Percentiles rank a stretch among this genome's conserved stretches.
These are phyloP conservation scores for Holacanthella duospinosa DNA, from an alignment of 2,888 invertebrate genomes.

Conservation along the genomic window DNA sequence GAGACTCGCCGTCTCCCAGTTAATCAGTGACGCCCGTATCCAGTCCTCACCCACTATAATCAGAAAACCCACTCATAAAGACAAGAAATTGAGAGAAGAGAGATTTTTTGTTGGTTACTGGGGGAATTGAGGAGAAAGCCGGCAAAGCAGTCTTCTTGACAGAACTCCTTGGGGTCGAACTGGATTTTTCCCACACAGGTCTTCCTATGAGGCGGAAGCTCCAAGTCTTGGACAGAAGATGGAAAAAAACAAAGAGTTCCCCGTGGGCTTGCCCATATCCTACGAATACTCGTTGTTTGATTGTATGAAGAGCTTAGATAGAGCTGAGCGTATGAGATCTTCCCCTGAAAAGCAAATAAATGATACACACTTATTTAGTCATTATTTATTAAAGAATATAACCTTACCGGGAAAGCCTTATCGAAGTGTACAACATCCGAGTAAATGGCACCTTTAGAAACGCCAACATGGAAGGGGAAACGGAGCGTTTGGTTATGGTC, in stretches of 20 bases:
- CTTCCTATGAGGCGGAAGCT: slow-evolving; percentile 39
- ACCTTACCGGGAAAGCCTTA: slow-evolving; percentile 68
- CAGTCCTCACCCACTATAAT: slow-evolving; percentile 32
- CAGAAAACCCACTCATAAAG: neutral
- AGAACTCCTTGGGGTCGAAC: slow-evolving; percentile 62
- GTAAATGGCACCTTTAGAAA: slow-evolving; percentile 62
- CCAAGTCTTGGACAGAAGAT: slow-evolving; percentile 27
- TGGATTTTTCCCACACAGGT: slow-evolving; percentile 48
- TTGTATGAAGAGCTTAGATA: slow-evolving; percentile 70
- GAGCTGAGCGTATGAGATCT: slow-evolving; percentile 63
- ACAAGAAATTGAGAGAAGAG: neutral
- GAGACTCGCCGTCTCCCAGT: slow-evolving; percentile 32
- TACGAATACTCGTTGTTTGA: slow-evolving; percentile 57
- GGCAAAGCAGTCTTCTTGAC: slow-evolving; percentile 63
- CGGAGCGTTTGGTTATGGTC: slow-evolving; percentile 54
- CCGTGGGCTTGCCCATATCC: slow-evolving; percentile 45
- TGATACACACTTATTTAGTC: neutral
- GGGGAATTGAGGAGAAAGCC: slow-evolving; percentile 57
- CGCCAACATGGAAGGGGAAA: slow-evolving; percentile 61
- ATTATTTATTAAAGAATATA: neutral
- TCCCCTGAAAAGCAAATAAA: slow-evolving; percentile 51
- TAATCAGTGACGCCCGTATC: slow-evolving; percentile 22
- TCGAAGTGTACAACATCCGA: slow-evolving; percentile 59
- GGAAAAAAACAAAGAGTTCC: slow-evolving; percentile 41
- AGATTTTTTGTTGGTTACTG: slow-evolving; percentile 47